Percentiles rank a stretch among this genome's conserved stretches.
Evolutionary conservation across 2,113 vertebrate species (phyloP).

Genomic region (Ammodramus savannarum): DNA sequence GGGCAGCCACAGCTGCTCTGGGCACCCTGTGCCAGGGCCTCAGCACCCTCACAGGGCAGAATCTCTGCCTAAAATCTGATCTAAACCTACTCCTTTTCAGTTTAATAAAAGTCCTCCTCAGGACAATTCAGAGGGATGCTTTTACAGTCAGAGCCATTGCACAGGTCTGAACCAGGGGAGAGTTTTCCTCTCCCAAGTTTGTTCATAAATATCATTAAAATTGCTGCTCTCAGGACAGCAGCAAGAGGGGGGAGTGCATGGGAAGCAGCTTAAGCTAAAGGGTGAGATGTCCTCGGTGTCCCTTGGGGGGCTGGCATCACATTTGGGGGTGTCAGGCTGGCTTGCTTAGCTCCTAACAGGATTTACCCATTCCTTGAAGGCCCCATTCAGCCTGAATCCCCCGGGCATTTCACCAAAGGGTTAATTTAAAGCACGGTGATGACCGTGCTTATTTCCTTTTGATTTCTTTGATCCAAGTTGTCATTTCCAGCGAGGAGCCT

Average conservation of each 20-base stretch:
- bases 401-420: not conserved
- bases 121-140: not conserved
- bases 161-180: not conserved
- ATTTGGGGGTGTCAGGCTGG: not conserved
- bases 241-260: not conserved
- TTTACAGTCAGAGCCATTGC: not conserved
- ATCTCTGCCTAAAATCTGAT: not conserved
- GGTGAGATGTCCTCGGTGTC: not conserved
- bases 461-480: conserved; percentile 10
- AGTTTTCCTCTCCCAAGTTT: not conserved
- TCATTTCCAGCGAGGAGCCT: not conserved
- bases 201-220: not conserved
- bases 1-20: not conserved
- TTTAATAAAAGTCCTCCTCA: not conserved
- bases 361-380: not conserved
- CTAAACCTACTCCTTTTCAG: not conserved
- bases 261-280: not conserved
- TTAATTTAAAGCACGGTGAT: conserved; percentile 6
- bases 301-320: not conserved
- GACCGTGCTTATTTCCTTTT: not conserved
- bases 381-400: not conserved
- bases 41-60: fast-evolving
- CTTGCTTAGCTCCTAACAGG: not conserved
- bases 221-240: not conserved
- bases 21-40: not conserved